Evolutionary conservation across 2,113 vertebrate species (phyloP).

Genomic region (Caretta caretta): DNA sequence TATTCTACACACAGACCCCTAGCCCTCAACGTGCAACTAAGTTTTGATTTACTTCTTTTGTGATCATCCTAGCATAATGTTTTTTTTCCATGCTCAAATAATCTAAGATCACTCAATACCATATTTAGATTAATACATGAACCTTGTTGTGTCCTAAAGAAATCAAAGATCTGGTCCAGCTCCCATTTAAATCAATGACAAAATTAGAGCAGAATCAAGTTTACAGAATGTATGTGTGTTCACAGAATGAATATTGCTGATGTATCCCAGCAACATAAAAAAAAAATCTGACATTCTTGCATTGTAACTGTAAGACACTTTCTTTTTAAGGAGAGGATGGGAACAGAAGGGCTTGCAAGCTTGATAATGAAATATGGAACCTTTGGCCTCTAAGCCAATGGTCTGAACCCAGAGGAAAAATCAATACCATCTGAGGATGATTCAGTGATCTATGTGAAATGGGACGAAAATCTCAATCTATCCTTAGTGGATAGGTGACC

Average conservation of each 20-base stretch:
- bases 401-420: background rate
- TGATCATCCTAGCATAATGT: background rate
- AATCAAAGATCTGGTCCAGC: background rate
- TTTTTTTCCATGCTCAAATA: background rate
- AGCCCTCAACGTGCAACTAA: background rate
- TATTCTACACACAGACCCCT: background rate
- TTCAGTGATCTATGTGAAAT: background rate
- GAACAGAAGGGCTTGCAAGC: background rate
- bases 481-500: constrained; percentile 16
- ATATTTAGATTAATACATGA: fast-evolving
- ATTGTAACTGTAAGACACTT: fast-evolving
- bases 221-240: background rate
- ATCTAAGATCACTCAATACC: background rate
- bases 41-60: background rate
- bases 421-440: fast-evolving
- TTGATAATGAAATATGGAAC: background rate
- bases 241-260: background rate
- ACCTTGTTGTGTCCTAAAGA: background rate
- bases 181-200: background rate
- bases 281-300: too few relatives aligned
- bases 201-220: background rate
- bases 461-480: background rate
- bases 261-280: background rate
- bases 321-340: background rate
- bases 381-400: background rate